Conservation (phyloP, 2,113 vertebrate species). For the Cichladusa arquata region DNA sequence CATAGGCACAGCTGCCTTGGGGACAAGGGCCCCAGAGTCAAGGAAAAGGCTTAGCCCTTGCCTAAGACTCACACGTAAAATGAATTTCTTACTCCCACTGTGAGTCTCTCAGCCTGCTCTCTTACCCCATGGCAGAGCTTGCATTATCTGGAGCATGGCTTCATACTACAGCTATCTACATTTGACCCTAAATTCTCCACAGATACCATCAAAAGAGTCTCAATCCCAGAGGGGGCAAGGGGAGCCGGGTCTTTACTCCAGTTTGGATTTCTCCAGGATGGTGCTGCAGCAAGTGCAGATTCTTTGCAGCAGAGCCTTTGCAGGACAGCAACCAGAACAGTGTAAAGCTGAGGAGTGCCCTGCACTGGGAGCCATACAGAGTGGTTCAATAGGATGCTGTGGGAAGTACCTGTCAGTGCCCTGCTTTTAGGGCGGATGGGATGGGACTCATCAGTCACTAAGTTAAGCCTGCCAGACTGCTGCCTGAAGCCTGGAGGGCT, state of each 20-base stretch:
- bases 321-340: neutral
- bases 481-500: neutral
- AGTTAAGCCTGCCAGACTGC: neutral
- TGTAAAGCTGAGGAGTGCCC: neutral
- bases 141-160: neutral
- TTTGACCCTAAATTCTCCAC: neutral
- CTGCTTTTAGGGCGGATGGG: neutral
- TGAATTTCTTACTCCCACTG: neutral
- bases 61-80: neutral
- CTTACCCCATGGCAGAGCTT: neutral
- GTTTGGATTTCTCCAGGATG: neutral
- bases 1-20: neutral
- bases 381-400: fast-evolving
- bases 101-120: neutral
- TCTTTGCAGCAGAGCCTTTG: neutral
- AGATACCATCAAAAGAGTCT: neutral
- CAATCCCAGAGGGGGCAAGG: neutral
- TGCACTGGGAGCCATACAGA: neutral
- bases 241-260: neutral
- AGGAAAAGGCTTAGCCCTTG: neutral
- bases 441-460: neutral
- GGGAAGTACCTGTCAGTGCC: neutral
- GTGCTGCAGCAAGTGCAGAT: neutral
- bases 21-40: neutral
- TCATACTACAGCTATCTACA: neutral